Base-by-base conservation (phyloP, 2,113 vertebrate genomes). In the Myrmecophaga tridactyla region DNA sequence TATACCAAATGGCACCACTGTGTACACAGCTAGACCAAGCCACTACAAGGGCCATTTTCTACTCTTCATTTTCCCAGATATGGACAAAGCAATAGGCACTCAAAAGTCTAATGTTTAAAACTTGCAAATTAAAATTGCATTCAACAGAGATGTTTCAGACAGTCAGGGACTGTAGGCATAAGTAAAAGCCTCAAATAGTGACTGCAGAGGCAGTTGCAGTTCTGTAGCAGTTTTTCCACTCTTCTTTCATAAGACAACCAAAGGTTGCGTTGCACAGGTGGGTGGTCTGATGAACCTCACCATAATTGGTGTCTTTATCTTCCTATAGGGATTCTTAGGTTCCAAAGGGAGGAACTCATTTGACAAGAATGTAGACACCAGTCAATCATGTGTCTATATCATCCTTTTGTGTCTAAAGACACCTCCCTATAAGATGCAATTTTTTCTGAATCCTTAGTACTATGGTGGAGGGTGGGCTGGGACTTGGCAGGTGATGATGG, bases 41-140 rank as follows among this genome's bases (percentile, higher is more conserved):
- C 21, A 69, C 41, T 43, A 46, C 53, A 51, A 75, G 69, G 34
- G 11, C 29, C 77, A 56, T 83, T 86, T 87, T 73, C 20, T 11
- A 39, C 31, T 65, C 62, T 31, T 69, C 56, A 69, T 5, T 85
- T 75, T 53, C 46, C n/a, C 53, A 89, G 69, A 63, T 43, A 51
- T 3, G 8, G 60, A 39, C 18, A 90, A 63, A 25, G 27, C 23
- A 23, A 4, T 67, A 36, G 11, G 36, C 10, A 87, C 3, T 20
- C 7, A 62, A 14, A 92, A 90, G 58, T 62, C 36, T n/a, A 70
- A 67, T 89, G 46, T 83, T 94, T 39, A 65, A 89, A 86, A 89
- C 23, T n/a, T 58, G 56, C 21, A 90, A 90, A 93, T 69, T 34
- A 14, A 4, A 15, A n/a, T 60, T n/a, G 41, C 18, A 75, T 53